phyloP scores from a whole-genome alignment of 1,140 invertebrate genomes.

The Vanessa atalanta region DNA sequence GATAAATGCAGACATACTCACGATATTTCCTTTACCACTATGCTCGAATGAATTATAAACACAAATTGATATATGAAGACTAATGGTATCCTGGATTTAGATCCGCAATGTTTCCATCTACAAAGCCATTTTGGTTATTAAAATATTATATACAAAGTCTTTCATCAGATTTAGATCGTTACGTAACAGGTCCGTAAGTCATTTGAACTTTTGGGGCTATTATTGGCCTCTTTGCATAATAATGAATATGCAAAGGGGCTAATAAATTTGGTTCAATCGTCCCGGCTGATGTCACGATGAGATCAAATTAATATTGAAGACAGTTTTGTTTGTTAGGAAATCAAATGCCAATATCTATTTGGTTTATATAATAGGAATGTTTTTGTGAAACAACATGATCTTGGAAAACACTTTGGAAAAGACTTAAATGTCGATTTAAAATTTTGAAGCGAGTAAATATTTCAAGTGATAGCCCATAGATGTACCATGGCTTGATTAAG shows the following conservation, averaged over 20 bases:
- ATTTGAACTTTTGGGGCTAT: not conserved
- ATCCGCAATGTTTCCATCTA: not conserved
- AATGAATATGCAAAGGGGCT: slow-evolving; percentile 2
- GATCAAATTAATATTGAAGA: slow-evolving; percentile 3
- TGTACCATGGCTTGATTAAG: too few relatives aligned
- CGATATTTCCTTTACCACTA: too few relatives aligned
- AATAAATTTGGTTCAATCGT: slow-evolving; percentile 1
- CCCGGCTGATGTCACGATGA: not conserved
- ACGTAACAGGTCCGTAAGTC: not conserved
- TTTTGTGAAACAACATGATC: too few relatives aligned
- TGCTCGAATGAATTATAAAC: not conserved
- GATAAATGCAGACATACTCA: too few relatives aligned
- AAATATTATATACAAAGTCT: not conserved
- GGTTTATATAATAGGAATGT: too few relatives aligned
- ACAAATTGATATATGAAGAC: not conserved
- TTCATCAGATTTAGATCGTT: not conserved
- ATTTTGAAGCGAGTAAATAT: too few relatives aligned
- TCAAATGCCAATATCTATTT: not conserved
- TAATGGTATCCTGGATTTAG: not conserved
- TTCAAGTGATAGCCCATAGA: too few relatives aligned
- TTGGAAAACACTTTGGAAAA: too few relatives aligned
- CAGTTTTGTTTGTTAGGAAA: not conserved
- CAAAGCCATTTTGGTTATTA: too few relatives aligned
- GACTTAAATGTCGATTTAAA: too few relatives aligned
- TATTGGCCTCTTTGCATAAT: not conserved